Evolutionary conservation across 1,140 invertebrate genomes (phyloP), one percentile per base, ranked within the genome.

Genomic region (Pseudachorutes palmiensis): DNA sequence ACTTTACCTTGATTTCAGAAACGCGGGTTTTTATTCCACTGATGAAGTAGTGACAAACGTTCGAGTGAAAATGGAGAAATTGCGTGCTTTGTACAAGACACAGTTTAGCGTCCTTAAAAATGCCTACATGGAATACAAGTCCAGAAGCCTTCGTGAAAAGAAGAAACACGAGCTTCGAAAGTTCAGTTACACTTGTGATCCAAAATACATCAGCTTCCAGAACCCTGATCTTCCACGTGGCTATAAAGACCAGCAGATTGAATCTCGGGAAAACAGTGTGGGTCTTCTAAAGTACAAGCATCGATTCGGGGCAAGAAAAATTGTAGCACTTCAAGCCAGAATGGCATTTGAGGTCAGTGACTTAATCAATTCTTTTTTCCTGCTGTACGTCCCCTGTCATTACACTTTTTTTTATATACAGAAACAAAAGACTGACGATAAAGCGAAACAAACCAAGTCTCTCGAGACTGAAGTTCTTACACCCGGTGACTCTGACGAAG

Each of bases 131-230:
- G 51, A 55, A 26, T 14, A 5, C 12, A 55, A 5, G 51, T 22
- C 9, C 14, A 14, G 51, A 14, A 14, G 12, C 24, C 3, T 5
- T 14, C 12, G 5, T 14, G 51, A 55, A 26, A 55, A 14, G 51
- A 22, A 55, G 12, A 14, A 26, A 26, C 9, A 55, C 51, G 51
- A 55, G 24, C 14, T 14, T 16, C 12, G 24, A 22, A 55, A 55
- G 51, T 55, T 55, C 51, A 55, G 12, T 22, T 55, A 19, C 51
- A 55, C 51, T 24, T 55, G 14, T 19, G 51, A 55, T 55, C 51
- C 51, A 5, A 55, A 55, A 26, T 55, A 14, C 24, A 55, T 55
- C 24, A 22, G 51, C 12, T 5, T 55, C 24, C 51, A 26, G 51
- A 55, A 55, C 24, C 24, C 51, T 3, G 24, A 55, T 14, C 51